Evolutionary conservation across 2,888 invertebrate genomes (phyloP).

Genomic region (Eupsilia transversa): DNA sequence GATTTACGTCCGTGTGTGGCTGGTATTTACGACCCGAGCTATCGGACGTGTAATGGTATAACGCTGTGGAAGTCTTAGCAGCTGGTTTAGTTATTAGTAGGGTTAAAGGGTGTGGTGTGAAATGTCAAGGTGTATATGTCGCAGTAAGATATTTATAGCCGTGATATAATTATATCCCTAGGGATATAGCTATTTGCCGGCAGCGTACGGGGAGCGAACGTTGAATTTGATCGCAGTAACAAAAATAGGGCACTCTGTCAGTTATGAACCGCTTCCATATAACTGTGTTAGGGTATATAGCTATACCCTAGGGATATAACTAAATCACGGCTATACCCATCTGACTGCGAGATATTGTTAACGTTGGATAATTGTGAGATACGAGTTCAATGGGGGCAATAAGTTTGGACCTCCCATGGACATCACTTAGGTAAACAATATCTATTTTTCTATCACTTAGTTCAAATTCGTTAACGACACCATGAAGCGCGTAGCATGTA

Average conservation of each 20-base stretch:
- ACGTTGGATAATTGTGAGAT: not conserved
- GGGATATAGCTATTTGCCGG: no score
- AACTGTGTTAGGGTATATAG: no score
- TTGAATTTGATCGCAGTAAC: no score
- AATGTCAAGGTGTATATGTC: not conserved
- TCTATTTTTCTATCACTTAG: not conserved
- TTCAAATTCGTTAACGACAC: not conserved
- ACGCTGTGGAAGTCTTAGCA: constrained; percentile 35
- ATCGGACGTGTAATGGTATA: constrained; percentile 38
- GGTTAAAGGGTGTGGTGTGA: constrained; percentile 7
- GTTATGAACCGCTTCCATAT: no score
- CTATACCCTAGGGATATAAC: no score
- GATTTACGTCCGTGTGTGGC: constrained; percentile 74
- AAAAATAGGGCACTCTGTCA: no score
- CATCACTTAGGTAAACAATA: not conserved
- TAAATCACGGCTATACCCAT: no score
- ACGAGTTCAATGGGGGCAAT: not conserved
- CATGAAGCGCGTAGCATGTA: not conserved
- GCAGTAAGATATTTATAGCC: no score
- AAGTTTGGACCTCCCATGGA: not conserved
- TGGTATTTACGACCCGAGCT: constrained; percentile 63
- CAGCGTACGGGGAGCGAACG: no score
- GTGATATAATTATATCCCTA: no score
- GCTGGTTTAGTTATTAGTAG: constrained; percentile 5
- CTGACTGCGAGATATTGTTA: accelerated